Evolutionary conservation across 2,113 vertebrate genomes (phyloP), one percentile per base, ranked within the genome.

Genomic region (Oreochromis spilurus): DNA sequence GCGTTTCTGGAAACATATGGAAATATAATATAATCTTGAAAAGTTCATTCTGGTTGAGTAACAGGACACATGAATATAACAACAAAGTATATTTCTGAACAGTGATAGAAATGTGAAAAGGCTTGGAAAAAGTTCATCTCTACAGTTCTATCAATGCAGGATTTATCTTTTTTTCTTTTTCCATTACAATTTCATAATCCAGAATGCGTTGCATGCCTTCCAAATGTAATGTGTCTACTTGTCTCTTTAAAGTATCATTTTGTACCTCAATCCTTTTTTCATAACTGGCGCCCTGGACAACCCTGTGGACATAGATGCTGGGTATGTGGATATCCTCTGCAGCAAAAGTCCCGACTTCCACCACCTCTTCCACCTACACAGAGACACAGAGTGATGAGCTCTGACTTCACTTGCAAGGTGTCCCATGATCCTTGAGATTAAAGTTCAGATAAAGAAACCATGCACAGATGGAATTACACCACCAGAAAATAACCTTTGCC

Each of bases 241-340:
- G 55, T 43, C 12, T 91, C 12, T 81, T 9, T 17, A 19, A 81
- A 10, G 55, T 7, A 14, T 34, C 8, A 2, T 13, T 88, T 48
- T 65, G n/a, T 96, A 99, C 99, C 97, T 99, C 99, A 85, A 99
- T 99, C 91, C 97, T 97, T 91, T 99, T 99, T 93, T 99, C 97
- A 43, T 97, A 99, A 70, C 93, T 90, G 43, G 92, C 94, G 80
- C 98, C 98, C 84, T 98, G 94, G 90, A 99, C 96, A 26, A 99
- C 94, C 80, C 97, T 97, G 95, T 99, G 96, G n/a, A 99, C 95
- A 36, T 99, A 99, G 89, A 99, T 97, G 93, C 98, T 98, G 43
- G 98, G 98, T 92, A 99, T 97, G 87, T 99, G 99, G 83, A 99
- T 97, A 87, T 99, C 98, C 95, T 99, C 99, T 31, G 97, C 96